These are phyloP conservation scores for Typhlomys cinereus DNA, from an alignment of 2,113 vertebrate species.

Conservation along the genomic window DNA sequence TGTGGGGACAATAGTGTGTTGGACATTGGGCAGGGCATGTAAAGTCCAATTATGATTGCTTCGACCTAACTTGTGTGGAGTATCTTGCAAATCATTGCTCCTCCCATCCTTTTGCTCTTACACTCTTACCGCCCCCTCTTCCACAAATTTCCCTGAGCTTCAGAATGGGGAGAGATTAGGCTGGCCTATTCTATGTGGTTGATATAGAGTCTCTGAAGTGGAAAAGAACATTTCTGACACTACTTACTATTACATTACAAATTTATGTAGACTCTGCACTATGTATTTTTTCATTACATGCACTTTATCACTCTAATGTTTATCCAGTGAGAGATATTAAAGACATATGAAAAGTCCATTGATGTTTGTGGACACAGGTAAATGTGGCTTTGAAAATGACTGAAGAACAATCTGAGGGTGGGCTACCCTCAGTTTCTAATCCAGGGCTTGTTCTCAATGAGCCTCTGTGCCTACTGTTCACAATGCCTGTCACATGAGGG, in stretches of 20 bases:
- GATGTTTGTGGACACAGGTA: not conserved
- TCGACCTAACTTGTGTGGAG: no score
- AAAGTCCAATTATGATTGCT: no score
- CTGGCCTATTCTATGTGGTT: no score
- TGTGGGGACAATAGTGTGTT: no score
- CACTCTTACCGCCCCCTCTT: no score
- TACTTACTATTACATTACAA: not conserved
- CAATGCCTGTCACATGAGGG: conserved; percentile 17
- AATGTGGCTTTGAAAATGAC: not conserved
- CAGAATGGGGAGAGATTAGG: no score
- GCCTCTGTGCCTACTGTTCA: conserved; percentile 9
- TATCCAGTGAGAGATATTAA: not conserved
- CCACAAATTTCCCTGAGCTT: no score
- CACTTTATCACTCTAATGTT: not conserved
- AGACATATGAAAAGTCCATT: not conserved
- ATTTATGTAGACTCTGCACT: not conserved
- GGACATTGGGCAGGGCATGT: no score
- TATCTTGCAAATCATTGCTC: no score
- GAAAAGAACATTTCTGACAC: no score
- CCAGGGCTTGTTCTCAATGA: not conserved
- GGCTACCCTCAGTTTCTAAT: not conserved
- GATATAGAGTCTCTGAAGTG: no score
- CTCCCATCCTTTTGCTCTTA: no score
- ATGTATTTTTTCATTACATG: not conserved
- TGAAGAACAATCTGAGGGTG: not conserved